phyloP scores from a whole-genome alignment of 2,888 invertebrate species.

The Drosophila colorata region DNA sequence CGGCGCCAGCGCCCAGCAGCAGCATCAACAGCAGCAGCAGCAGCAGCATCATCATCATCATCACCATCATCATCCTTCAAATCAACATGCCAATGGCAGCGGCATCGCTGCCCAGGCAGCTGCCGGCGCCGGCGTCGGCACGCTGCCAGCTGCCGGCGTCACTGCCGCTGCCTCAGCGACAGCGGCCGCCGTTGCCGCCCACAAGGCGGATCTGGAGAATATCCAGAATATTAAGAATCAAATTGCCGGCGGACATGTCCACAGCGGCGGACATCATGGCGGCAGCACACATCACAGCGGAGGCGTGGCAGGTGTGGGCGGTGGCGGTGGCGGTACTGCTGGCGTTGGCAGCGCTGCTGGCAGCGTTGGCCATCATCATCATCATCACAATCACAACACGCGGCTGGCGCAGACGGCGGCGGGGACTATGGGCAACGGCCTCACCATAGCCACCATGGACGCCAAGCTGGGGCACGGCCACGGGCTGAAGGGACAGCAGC shows the following conservation, averaged over 20 bases:
- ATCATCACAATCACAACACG: constrained; percentile 59
- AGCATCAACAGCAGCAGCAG: constrained; percentile 49
- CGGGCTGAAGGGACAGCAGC: constrained; percentile 75
- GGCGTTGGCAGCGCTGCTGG: constrained; percentile 28
- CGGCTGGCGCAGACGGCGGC: constrained; percentile 59
- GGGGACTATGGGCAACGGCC: constrained; percentile 46
- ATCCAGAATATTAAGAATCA: constrained; percentile 85
- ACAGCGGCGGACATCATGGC: constrained; percentile 49
- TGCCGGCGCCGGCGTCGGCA: constrained; percentile 41
- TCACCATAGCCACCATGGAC: constrained; percentile 58
- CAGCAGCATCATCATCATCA: constrained; percentile 42
- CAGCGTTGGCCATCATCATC: constrained; percentile 47
- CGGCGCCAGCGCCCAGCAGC: constrained; percentile 48
- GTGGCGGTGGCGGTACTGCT: constrained; percentile 26
- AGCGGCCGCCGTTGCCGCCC: constrained; percentile 51
- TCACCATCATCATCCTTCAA: constrained; percentile 28
- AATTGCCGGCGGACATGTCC: constrained; percentile 67
- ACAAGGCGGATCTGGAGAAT: constrained; percentile 84
- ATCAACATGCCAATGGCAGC: constrained; percentile 34
- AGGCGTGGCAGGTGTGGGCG: constrained; percentile 27
- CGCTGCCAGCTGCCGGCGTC: constrained; percentile 34
- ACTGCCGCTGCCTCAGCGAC: constrained; percentile 36
- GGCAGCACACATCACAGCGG: constrained; percentile 29
- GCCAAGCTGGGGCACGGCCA: constrained; percentile 76
- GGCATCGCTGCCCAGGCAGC: constrained; percentile 24